phyloP scores from a whole-genome alignment of 2,888 invertebrate species.

The Lymantria dispar region DNA sequence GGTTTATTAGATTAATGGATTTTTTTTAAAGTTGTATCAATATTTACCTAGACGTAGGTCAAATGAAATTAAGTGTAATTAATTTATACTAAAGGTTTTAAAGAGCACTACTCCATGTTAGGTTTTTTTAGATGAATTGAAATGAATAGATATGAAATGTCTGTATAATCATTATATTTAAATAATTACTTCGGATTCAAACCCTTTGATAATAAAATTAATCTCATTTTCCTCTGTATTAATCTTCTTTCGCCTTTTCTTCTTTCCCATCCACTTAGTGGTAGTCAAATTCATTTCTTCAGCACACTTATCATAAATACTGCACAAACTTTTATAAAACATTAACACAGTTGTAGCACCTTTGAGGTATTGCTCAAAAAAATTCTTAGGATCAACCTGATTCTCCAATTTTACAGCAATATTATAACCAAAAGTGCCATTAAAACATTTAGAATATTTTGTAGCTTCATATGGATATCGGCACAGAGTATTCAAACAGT shows the following conservation, averaged over 20 bases:
- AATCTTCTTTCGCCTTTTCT: conserved; percentile 46
- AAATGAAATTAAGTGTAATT: too few relatives aligned
- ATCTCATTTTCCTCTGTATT: conserved; percentile 46
- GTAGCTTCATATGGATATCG: conserved; percentile 81
- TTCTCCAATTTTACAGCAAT: conserved; percentile 83
- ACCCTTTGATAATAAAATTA: conserved; percentile 62
- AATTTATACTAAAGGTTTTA: too few relatives aligned
- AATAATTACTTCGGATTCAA: conserved; percentile 67
- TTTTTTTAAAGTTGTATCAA: too few relatives aligned
- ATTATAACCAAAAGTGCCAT: conserved; percentile 91
- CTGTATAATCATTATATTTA: conserved; percentile 8
- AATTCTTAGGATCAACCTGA: conserved; percentile 77
- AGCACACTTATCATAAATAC: conserved; percentile 42
- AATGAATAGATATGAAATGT: too few relatives aligned
- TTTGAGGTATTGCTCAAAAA: conserved; percentile 75
- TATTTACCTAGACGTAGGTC: too few relatives aligned
- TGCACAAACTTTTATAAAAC: conserved; percentile 62
- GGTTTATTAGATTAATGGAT: too few relatives aligned
- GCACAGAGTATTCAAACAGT: conserved; percentile 85
- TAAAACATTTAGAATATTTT: conserved; percentile 84
- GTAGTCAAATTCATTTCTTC: conserved; percentile 51
- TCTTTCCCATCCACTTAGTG: conserved; percentile 44
- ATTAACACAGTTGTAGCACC: conserved; percentile 57
- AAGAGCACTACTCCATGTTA: too few relatives aligned
- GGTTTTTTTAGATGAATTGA: too few relatives aligned